A percentile compares a stretch with the other conserved stretches of the same genome.
Evolutionary conservation across 1,140 invertebrate species (phyloP).

Genomic region (Drosophila bipectinata): DNA sequence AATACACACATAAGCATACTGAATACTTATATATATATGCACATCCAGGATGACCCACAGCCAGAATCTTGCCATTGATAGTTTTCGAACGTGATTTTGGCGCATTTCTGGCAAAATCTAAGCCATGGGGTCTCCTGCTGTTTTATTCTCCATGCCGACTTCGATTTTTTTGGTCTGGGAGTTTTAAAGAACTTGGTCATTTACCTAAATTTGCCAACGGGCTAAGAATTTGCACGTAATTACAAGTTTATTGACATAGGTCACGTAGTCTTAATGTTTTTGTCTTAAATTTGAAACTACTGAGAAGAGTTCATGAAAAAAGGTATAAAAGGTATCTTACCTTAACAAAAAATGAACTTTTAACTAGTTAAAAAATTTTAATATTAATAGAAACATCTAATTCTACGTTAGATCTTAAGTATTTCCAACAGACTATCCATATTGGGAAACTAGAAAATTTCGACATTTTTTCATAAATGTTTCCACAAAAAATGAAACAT

Average conservation of each 20-base stretch:
- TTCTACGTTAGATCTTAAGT: not conserved
- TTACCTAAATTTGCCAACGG: slow-evolving; percentile 22
- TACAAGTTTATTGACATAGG: slow-evolving; percentile 75
- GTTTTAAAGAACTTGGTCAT: slow-evolving; percentile 39
- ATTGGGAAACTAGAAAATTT: not conserved
- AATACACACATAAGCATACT: slow-evolving; percentile 8
- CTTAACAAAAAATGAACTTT: too few relatives aligned
- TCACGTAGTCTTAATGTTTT: slow-evolving; percentile 57
- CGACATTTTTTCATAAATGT: not conserved
- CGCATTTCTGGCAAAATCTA: slow-evolving; percentile 70
- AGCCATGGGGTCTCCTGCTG: slow-evolving; percentile 63
- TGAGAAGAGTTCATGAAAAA: not conserved
- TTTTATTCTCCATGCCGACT: slow-evolving; percentile 12
- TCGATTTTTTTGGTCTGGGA: slow-evolving; percentile 17
- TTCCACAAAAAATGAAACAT: slow-evolving; percentile 54
- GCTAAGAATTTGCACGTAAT: slow-evolving; percentile 70
- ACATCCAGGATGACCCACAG: slow-evolving; percentile 32
- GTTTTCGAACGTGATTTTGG: slow-evolving; percentile 80
- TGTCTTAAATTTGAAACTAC: not conserved
- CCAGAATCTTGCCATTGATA: slow-evolving; percentile 71
- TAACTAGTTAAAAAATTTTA: too few relatives aligned
- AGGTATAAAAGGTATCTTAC: too few relatives aligned
- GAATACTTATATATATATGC: slow-evolving; percentile 8
- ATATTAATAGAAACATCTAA: too few relatives aligned
- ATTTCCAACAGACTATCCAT: not conserved